These are phyloP conservation scores for Nebria ingens DNA, from an alignment of 1,140 invertebrate genomes.

Conservation along the genomic window DNA sequence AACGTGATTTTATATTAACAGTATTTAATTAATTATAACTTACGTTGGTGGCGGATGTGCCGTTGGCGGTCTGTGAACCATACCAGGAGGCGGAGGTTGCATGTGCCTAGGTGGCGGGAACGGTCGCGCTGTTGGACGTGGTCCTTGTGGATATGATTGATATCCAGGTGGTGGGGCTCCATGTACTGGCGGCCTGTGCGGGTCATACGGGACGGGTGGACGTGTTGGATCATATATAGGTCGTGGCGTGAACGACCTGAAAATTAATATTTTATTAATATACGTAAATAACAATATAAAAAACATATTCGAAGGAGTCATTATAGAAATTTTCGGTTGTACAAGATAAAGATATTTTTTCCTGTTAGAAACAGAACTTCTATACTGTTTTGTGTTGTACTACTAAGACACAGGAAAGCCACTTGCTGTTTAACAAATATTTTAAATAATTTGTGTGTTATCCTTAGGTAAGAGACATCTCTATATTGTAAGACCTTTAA, in stretches of 20 bases:
- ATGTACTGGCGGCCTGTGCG: constrained; percentile 23
- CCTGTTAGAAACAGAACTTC: too few relatives aligned
- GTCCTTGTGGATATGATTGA: constrained; percentile 19
- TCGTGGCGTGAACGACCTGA: constrained; percentile 16
- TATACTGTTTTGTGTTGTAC: too few relatives aligned
- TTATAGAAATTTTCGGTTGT: too few relatives aligned
- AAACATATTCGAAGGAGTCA: too few relatives aligned
- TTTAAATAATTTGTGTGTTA: too few relatives aligned
- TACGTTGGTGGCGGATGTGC: constrained; percentile 36
- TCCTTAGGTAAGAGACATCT: too few relatives aligned
- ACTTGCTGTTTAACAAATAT: too few relatives aligned
- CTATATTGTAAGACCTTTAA: too few relatives aligned
- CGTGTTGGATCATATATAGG: constrained; percentile 26
- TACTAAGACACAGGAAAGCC: too few relatives aligned
- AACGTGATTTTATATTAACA: too few relatives aligned
- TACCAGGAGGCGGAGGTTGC: constrained; percentile 31
- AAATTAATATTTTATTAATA: constrained; percentile 3
- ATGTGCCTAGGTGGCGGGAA: constrained; percentile 31
- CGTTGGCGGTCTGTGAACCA: constrained; percentile 33
- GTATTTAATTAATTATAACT: too few relatives aligned
- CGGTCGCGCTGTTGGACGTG: constrained; percentile 17
- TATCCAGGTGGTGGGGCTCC: constrained; percentile 21
- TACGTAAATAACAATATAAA: neutral
- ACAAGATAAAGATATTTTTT: too few relatives aligned
- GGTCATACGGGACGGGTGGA: constrained; percentile 27